These are phyloP conservation scores for Gortyna flavago DNA, from an alignment of 2,888 invertebrate species.

Conservation along the genomic window DNA sequence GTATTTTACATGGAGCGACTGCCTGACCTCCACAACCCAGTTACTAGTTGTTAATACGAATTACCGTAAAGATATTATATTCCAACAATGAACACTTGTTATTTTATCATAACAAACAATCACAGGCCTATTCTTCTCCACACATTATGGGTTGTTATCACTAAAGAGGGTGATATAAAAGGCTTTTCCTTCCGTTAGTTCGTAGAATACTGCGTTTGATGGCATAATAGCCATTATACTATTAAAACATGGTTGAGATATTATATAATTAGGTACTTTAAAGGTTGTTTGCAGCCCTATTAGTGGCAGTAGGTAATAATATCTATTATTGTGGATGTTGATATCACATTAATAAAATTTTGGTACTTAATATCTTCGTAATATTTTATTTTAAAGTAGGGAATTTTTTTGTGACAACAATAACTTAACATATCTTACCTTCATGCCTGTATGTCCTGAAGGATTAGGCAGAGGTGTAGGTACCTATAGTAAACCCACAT, in stretches of 20 bases:
- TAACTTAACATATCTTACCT: neutral
- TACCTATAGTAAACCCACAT: neutral
- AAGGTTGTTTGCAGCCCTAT: conserved; percentile 14
- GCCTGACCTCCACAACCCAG: too few relatives aligned
- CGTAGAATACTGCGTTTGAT: conserved; percentile 26
- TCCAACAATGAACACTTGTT: too few relatives aligned
- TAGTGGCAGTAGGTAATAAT: neutral
- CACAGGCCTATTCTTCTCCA: neutral
- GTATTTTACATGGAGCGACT: too few relatives aligned
- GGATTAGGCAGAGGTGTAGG: neutral
- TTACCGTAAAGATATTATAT: too few relatives aligned
- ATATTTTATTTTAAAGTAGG: neutral
- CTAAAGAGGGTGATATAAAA: conserved; percentile 13
- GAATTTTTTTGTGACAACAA: neutral
- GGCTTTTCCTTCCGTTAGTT: conserved; percentile 24
- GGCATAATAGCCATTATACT: conserved; percentile 22
- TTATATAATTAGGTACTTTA: conserved; percentile 23
- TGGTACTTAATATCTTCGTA: neutral
- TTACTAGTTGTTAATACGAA: too few relatives aligned
- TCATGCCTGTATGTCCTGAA: neutral
- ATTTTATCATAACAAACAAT: neutral
- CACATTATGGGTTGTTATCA: neutral
- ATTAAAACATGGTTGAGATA: conserved; percentile 21
- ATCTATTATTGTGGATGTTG: neutral
- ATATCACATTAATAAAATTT: neutral